Evolutionary conservation across 2,113 vertebrate genomes (phyloP).

Genomic region (Nesospiza acunhae): DNA sequence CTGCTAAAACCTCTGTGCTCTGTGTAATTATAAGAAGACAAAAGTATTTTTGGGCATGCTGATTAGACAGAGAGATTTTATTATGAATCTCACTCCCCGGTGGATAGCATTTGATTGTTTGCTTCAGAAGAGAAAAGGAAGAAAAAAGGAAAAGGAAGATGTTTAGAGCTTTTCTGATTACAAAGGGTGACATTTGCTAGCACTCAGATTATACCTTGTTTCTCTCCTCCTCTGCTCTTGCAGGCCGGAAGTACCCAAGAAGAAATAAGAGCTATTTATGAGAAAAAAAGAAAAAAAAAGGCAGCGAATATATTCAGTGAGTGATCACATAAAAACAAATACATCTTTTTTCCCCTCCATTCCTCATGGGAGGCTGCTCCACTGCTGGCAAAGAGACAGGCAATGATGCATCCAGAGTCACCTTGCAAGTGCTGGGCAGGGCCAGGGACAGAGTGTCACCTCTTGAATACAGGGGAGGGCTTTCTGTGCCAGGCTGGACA

Average conservation of each 20-base stretch:
- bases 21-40: neutral
- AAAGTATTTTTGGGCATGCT: neutral
- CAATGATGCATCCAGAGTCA: neutral
- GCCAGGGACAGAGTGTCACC: neutral
- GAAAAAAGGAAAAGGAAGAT: neutral
- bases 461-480: neutral
- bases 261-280: neutral
- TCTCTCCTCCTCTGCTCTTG: neutral
- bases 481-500: rapidly evolving
- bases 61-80: slow-evolving; percentile 8
- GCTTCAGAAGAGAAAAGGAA: neutral
- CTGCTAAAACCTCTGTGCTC: neutral
- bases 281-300: too few species aligned
- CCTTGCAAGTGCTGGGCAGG: neutral
- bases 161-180: neutral
- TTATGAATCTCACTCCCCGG: neutral
- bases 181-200: neutral
- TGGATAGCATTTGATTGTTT: neutral
- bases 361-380: neutral
- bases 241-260: neutral
- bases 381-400: neutral
- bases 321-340: neutral
- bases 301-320: neutral
- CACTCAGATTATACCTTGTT: neutral
- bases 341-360: rapidly evolving